Evolutionary conservation across 2,888 invertebrate species (phyloP).

Genomic region (Yponomeuta evonymella): DNA sequence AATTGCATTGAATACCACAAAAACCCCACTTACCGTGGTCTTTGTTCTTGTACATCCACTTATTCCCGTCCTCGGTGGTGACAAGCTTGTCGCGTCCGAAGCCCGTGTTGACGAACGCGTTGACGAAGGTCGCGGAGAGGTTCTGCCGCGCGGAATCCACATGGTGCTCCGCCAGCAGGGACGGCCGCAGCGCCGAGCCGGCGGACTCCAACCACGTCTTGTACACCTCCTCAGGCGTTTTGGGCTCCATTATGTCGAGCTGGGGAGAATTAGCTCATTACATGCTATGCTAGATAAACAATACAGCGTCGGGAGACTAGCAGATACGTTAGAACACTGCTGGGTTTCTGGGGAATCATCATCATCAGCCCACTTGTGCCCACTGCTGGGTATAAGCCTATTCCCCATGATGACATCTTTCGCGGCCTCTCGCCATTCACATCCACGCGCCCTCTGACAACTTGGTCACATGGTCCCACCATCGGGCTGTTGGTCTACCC

Average conservation of each 20-base stretch:
- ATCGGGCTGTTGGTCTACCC: too few relatives aligned
- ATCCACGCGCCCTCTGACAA: too few relatives aligned
- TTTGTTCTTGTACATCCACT: slow-evolving; percentile 97
- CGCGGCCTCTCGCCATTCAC: too few relatives aligned
- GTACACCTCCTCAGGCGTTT: slow-evolving; percentile 99
- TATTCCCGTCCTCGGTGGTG: slow-evolving; percentile 88
- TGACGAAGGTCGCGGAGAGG: slow-evolving; percentile 97
- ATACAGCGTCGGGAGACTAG: too few relatives aligned
- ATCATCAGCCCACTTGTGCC: too few relatives aligned
- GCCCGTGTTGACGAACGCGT: slow-evolving; percentile 98
- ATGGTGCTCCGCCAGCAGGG: slow-evolving; percentile 82
- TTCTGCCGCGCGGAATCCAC: slow-evolving; percentile 98
- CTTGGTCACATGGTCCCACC: too few relatives aligned
- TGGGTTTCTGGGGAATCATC: too few relatives aligned
- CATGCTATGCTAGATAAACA: too few relatives aligned
- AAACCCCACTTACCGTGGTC: slow-evolving; percentile 80
- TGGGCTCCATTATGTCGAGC: slow-evolving; percentile 99
- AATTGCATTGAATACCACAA: not conserved
- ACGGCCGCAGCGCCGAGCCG: slow-evolving; percentile 78
- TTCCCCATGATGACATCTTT: too few relatives aligned
- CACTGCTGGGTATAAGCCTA: too few relatives aligned
- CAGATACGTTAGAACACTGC: too few relatives aligned
- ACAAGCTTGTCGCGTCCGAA: slow-evolving; percentile 97
- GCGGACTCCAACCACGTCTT: slow-evolving; percentile 97
- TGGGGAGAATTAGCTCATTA: slow-evolving; percentile 39